phyloP scores from a whole-genome alignment of 2,113 vertebrate species.

The Osmerus mordax region DNA sequence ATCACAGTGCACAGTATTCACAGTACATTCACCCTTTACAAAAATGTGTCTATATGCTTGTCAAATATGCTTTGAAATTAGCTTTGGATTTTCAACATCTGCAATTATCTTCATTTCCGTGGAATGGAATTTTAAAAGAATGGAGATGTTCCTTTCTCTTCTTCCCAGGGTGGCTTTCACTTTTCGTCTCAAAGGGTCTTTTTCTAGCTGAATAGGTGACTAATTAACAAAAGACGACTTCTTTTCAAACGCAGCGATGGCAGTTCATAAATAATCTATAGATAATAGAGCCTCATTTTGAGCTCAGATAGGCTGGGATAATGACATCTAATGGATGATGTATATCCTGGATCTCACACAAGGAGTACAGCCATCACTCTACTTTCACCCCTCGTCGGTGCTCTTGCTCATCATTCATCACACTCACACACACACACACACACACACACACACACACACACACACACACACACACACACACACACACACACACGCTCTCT shows the following conservation, averaged over 20 bases:
- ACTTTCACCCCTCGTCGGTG: background rate
- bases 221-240: constrained; percentile 55
- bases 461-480: constrained; percentile 19
- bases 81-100: constrained; percentile 41
- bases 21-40: background rate
- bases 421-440: background rate
- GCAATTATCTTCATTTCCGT: constrained; percentile 56
- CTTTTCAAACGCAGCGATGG: constrained; percentile 31
- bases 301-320: constrained; percentile 45
- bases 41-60: constrained; percentile 47
- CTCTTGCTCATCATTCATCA: background rate
- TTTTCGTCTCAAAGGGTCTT: constrained; percentile 33
- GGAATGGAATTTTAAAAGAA: constrained; percentile 45
- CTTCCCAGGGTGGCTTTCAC: constrained; percentile 39
- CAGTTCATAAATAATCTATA: constrained; percentile 55
- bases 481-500: background rate
- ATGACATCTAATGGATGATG: constrained; percentile 44
- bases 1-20: no score
- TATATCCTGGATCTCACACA: background rate
- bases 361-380: background rate
- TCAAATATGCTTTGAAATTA: constrained; percentile 51
- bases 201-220: constrained; percentile 61
- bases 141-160: constrained; percentile 26
- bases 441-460: background rate
- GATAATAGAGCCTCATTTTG: constrained; percentile 51